phyloP scores from a whole-genome alignment of 2,888 invertebrate genomes.

The Seira ritae region DNA sequence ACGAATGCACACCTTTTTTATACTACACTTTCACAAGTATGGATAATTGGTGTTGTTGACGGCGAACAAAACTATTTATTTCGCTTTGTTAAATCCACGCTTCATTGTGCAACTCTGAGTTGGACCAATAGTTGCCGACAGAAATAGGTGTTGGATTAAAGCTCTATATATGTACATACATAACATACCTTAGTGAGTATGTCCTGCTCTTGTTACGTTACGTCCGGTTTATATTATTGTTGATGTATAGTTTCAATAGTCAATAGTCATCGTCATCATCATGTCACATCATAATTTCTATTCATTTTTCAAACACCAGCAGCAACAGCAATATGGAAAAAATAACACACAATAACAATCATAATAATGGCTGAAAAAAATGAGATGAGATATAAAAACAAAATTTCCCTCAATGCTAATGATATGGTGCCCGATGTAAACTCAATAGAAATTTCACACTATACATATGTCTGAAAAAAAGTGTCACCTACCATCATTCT shows the following conservation, averaged over 20 bases:
- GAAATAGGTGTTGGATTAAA: not conserved
- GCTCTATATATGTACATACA: not conserved
- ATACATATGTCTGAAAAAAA: too few species aligned
- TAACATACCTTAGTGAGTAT: too few species aligned
- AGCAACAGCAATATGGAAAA: constrained; percentile 11
- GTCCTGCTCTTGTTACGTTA: not conserved
- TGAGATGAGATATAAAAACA: constrained; percentile 53
- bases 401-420: constrained; percentile 52
- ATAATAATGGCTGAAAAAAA: constrained; percentile 56
- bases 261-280: constrained; percentile 19
- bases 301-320: constrained; percentile 43
- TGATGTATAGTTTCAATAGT: constrained; percentile 21
- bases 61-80: constrained; percentile 56
- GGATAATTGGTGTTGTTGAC: constrained; percentile 37
- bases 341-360: constrained; percentile 50
- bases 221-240: constrained; percentile 46
- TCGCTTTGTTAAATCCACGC: constrained; percentile 52
- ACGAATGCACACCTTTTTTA: too few species aligned
- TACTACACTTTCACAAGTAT: too few species aligned
- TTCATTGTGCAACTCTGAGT: constrained; percentile 49
- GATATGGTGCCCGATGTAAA: constrained; percentile 25
- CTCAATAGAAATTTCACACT: not conserved
- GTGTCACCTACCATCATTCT: constrained; percentile 37
- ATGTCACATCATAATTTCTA: constrained; percentile 7
- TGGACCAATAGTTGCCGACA: constrained; percentile 21